Evolutionary conservation across 2,888 invertebrate species (phyloP), one percentile per base, ranked within the genome.

Genomic region (Phymatocera aterrima): DNA sequence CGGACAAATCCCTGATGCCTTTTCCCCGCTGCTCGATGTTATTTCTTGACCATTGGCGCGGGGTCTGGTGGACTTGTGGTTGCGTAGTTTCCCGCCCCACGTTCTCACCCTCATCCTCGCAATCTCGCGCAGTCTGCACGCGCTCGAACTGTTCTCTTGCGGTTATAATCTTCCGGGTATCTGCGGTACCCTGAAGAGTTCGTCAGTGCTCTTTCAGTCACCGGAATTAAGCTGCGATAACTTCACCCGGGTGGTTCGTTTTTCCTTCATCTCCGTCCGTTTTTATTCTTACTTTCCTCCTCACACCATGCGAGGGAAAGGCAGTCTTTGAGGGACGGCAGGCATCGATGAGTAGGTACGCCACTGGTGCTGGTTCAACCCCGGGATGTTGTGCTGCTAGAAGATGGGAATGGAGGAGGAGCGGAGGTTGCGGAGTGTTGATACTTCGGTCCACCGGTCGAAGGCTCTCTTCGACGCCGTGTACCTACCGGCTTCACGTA

Each of bases 1-100:
- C 83, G 84, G 83, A 87, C 87, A 88, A 87, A 88, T 86, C 85
- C 84, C 82, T 82, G 80, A 82, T 82, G 82, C 81, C 81, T 74
- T 82, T 72, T 34, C 43, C 72, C 79, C 78, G 80, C 81, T 79
- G 79, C 77, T 48, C 75, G 81, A 79, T 85, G 84, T 87, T 88
- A 83, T 87, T 85, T n/a, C 82, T 85, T 82, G 82, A 80, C 77
- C 82, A 82, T 79, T 79, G 84, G 83, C 81, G 83, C 79, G 79
- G 80, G 40, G 64, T 61, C 8, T 28, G 60, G 72, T 72, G 48
- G 72, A 48, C 24, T 64, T 37, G 34, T 21, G 61, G 57, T 57
- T 24, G 12, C 12, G 3, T 28, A 57, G 21, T 57, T 5, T 28
- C 12, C 15, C 57, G 3, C 21, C 57, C 28, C 12, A 12, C 43